A percentile compares a stretch with the other conserved stretches of the same genome.
phyloP scores from a whole-genome alignment of 2,113 vertebrate species.

The Gopherus flavomarginatus region DNA sequence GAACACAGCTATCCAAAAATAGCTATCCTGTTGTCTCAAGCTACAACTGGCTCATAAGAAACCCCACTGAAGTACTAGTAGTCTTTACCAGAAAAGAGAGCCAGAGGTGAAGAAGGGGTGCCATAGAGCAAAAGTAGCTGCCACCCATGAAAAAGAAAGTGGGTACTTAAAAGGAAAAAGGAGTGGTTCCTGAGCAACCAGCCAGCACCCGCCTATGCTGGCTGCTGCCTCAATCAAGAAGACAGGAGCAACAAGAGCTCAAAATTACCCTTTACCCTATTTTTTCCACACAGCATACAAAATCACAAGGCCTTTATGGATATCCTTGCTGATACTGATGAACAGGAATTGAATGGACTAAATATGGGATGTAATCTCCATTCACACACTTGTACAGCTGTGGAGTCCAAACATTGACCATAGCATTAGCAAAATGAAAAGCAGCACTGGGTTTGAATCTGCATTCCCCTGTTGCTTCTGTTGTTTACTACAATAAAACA shows the following conservation, averaged over 20 bases:
- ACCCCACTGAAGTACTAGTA: neutral
- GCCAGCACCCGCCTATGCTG: neutral
- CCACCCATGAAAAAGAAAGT: neutral
- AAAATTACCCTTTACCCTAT: neutral
- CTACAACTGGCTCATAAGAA: neutral
- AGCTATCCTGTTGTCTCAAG: neutral
- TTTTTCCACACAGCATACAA: neutral
- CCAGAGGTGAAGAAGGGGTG: neutral
- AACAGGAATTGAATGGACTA: neutral
- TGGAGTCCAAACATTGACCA: neutral
- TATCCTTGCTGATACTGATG: neutral
- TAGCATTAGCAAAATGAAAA: neutral
- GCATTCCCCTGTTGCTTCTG: too few relatives aligned
- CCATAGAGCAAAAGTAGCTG: neutral
- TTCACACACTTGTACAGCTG: neutral
- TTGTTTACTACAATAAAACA: too few relatives aligned
- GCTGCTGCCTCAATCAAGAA: neutral
- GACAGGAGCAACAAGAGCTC: neutral
- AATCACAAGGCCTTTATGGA: neutral
- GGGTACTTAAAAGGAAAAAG: neutral
- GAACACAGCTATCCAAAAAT: too few relatives aligned
- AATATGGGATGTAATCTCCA: neutral
- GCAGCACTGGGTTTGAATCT: neutral
- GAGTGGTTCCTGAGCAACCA: neutral
- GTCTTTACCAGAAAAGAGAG: neutral